Evolutionary conservation across 2,888 invertebrate genomes (phyloP).

Genomic region (Sminthurinus aureus): DNA sequence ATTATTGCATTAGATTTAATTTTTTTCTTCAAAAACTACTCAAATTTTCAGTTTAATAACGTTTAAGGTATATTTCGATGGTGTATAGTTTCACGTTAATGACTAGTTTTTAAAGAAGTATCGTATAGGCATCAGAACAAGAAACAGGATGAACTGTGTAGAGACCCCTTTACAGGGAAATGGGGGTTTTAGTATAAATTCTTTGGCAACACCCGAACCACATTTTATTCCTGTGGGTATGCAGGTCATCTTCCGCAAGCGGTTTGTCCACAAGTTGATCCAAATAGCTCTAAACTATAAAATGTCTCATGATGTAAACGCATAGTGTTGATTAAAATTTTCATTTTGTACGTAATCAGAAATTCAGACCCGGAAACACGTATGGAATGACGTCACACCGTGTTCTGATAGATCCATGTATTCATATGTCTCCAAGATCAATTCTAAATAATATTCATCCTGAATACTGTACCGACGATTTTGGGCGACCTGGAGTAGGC

Average conservation of each 20-base stretch:
- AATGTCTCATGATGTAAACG: too few species aligned
- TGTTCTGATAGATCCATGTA: constrained; percentile 55
- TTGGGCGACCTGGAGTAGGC: constrained; percentile 52
- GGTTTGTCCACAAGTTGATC: too few species aligned
- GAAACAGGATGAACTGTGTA: constrained; percentile 15
- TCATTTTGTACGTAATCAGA: too few species aligned
- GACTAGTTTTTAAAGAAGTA: too few species aligned
- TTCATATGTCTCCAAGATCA: constrained; percentile 56
- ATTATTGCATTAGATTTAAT: too few species aligned
- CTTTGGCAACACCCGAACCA: constrained; percentile 52
- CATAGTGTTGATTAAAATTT: too few species aligned
- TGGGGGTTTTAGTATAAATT: constrained; percentile 28
- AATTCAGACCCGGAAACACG: constrained; percentile 55
- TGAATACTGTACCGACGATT: constrained; percentile 55
- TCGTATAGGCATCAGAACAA: background rate
- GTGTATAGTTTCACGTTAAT: too few species aligned
- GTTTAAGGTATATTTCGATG: too few species aligned
- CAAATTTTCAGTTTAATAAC: too few species aligned
- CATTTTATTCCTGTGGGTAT: constrained; percentile 55
- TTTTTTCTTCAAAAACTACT: too few species aligned
- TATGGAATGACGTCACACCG: constrained; percentile 55
- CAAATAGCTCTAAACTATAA: too few species aligned
- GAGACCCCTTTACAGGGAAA: constrained; percentile 14
- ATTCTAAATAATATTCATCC: constrained; percentile 55
- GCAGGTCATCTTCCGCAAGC: constrained; percentile 53